These are phyloP conservation scores for Chymomyza caudatula DNA, from an alignment of 2,888 invertebrate species.

Conservation along the genomic window DNA sequence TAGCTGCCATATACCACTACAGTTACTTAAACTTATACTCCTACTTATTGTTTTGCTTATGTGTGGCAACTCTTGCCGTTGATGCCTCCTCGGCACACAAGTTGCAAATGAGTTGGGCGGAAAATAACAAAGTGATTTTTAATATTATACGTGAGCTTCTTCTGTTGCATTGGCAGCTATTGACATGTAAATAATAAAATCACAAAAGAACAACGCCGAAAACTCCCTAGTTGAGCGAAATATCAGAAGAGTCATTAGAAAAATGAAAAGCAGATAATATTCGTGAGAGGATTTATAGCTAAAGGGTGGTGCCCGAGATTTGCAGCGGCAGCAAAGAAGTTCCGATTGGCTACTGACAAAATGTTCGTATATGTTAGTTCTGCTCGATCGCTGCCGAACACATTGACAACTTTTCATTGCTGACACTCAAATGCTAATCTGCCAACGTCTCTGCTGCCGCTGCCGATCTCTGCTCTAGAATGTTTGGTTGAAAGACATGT, in stretches of 20 bases:
- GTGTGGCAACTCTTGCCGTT: background rate
- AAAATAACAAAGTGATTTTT: conserved; percentile 13
- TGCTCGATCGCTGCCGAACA: no score
- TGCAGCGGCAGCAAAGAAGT: no score
- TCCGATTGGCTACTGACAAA: no score
- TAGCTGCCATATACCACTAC: conserved; percentile 4
- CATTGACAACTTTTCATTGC: no score
- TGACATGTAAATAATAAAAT: background rate
- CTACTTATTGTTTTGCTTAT: background rate
- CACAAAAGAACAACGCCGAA: background rate
- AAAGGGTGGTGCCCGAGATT: background rate
- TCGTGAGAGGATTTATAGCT: background rate
- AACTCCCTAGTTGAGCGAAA: background rate
- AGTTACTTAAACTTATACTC: conserved; percentile 11
- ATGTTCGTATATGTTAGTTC: no score
- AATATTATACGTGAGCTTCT: conserved; percentile 9
- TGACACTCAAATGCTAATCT: no score
- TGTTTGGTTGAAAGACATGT: no score
- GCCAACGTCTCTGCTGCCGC: no score
- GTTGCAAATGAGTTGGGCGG: conserved; percentile 25
- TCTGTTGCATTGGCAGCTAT: background rate
- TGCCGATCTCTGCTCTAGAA: no score
- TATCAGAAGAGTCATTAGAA: background rate
- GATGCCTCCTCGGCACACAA: conserved; percentile 11
- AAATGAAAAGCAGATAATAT: background rate